Conservation (phyloP, 2,797 vertebrate genomes). For the Podargus strigoides region DNA sequence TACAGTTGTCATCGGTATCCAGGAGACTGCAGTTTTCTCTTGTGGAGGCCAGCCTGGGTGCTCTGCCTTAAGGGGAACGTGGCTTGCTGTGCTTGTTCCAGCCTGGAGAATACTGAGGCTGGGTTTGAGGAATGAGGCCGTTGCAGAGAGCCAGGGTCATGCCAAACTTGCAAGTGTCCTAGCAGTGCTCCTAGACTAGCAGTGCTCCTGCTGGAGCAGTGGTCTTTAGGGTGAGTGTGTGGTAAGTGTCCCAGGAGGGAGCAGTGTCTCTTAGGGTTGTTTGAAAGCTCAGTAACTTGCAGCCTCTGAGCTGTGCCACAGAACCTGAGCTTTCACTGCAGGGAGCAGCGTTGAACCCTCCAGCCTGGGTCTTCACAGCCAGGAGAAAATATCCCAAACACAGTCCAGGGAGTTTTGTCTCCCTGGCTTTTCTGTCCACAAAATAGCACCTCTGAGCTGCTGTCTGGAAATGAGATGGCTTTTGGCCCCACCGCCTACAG, state of each 20-base stretch:
- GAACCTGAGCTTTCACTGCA: not conserved
- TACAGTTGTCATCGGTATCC: not conserved
- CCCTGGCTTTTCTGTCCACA: not conserved
- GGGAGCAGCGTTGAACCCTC: not conserved
- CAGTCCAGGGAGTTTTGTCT: fast-evolving
- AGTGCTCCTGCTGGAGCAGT: not conserved
- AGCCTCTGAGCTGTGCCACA: fast-evolving
- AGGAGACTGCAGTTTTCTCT: not conserved
- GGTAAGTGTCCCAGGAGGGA: not conserved
- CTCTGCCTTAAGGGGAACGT: fast-evolving
- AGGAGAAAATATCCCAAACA: not conserved
- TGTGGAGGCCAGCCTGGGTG: not conserved
- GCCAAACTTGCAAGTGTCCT: not conserved
- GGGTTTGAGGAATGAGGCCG: not conserved
- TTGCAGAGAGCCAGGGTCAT: too few species aligned
- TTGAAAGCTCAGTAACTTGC: not conserved
- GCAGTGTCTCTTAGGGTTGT: not conserved
- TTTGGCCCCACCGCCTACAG: not conserved
- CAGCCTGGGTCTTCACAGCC: not conserved
- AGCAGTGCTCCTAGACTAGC: not conserved
- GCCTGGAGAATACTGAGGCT: not conserved
- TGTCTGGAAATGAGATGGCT: not conserved
- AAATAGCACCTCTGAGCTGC: not conserved
- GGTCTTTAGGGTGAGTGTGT: not conserved
- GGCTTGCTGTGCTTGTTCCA: not conserved